phyloP scores from a whole-genome alignment of 2,888 invertebrate genomes.

The Cheilosia urbana region DNA sequence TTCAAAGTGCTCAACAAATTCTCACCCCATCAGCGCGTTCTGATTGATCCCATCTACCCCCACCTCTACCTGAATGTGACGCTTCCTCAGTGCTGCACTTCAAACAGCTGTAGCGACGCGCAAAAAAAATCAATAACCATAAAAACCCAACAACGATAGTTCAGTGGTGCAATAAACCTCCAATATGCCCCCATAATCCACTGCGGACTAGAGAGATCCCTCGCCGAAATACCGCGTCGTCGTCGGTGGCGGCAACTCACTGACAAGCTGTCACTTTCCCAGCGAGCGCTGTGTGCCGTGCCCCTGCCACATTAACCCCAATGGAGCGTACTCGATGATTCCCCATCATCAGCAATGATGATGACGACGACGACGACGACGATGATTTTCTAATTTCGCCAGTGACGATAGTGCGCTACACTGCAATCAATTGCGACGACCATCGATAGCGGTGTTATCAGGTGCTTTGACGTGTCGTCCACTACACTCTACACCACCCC shows the following conservation, averaged over 20 bases:
- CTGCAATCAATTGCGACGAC: slow-evolving; percentile 63
- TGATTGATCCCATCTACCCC: slow-evolving; percentile 18
- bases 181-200: slow-evolving; percentile 70
- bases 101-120: slow-evolving; percentile 47
- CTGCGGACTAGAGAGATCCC: slow-evolving; percentile 56
- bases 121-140: slow-evolving; percentile 72
- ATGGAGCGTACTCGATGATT: slow-evolving; percentile 31
- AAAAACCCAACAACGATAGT: slow-evolving; percentile 67
- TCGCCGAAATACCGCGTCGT: slow-evolving; percentile 35
- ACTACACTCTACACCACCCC: slow-evolving; percentile 30
- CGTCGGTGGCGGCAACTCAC: slow-evolving; percentile 46
- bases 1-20: slow-evolving; percentile 52
- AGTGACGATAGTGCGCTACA: slow-evolving; percentile 65
- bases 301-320: not conserved
- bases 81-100: slow-evolving; percentile 52
- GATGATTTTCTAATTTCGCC: slow-evolving; percentile 71
- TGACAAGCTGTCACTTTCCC: slow-evolving; percentile 73
- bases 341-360: slow-evolving; percentile 34
- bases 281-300: slow-evolving; percentile 4
- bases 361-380: slow-evolving; percentile 65
- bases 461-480: slow-evolving; percentile 56
- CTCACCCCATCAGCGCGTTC: slow-evolving; percentile 46
- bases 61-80: slow-evolving; percentile 39
- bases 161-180: slow-evolving; percentile 73
- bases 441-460: slow-evolving; percentile 72